Evolutionary conservation across 2,113 vertebrate genomes (phyloP).

Genomic region (Syrrhaptes paradoxus): DNA sequence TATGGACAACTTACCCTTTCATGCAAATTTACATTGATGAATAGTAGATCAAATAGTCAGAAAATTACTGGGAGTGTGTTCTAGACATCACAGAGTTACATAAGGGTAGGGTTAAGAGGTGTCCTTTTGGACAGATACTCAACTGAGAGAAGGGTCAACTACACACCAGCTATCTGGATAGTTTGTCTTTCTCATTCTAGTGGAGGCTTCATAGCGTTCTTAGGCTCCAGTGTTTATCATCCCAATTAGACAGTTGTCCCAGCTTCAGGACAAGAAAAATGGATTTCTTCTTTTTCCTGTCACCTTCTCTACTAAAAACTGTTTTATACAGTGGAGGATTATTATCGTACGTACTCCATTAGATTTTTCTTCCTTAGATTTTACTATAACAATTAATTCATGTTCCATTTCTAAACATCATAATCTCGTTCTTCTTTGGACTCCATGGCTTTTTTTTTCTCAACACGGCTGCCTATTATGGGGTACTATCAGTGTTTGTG

Average conservation of each 20-base stretch:
- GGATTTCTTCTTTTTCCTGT: not conserved
- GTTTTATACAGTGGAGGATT: not conserved
- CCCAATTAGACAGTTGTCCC: not conserved
- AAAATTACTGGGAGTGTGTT: not conserved
- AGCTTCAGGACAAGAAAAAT: not conserved
- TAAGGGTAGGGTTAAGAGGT: not conserved
- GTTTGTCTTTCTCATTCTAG: not conserved
- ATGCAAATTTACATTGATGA: not conserved
- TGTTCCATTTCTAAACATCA: not conserved
- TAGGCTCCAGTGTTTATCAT: not conserved
- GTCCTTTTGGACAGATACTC: not conserved
- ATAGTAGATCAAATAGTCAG: not conserved
- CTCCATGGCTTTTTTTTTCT: not conserved
- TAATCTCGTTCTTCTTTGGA: not conserved
- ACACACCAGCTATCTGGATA: not conserved
- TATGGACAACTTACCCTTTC: not conserved
- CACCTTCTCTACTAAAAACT: not conserved
- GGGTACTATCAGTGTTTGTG: not conserved
- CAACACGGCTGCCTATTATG: not conserved
- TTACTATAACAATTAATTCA: not conserved
- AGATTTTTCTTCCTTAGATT: not conserved
- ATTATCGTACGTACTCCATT: not conserved
- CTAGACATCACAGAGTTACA: not conserved
- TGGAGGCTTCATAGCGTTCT: not conserved
- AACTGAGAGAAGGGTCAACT: not conserved